Percentiles rank a stretch among this genome's conserved stretches.
Evolutionary conservation across 92 coral and sea anemone genomes (phyloP).

Genomic region (Actinernus sp.): DNA sequence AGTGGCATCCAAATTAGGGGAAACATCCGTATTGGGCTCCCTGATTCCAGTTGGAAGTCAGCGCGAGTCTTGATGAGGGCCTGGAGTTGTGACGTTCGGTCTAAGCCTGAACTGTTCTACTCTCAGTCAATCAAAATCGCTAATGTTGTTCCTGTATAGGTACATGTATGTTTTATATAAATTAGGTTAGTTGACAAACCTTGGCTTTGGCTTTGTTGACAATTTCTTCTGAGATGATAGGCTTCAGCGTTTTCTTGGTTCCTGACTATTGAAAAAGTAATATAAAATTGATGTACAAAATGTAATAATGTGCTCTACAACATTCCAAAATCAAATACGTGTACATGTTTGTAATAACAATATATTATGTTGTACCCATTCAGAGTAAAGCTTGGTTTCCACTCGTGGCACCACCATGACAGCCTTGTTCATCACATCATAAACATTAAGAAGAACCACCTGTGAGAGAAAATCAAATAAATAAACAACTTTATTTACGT

Average conservation of each 20-base stretch:
- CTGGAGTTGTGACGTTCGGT: no score
- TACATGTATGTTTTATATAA: no score
- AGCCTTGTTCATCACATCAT: slow-evolving; percentile 97
- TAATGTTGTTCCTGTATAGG: no score
- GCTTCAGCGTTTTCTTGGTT: slow-evolving; percentile 92
- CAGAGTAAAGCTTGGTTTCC: slow-evolving; percentile 97
- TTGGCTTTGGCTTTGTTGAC: slow-evolving; percentile 91
- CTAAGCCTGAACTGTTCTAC: not conserved
- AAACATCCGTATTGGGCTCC: no score
- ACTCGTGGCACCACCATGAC: slow-evolving; percentile 98
- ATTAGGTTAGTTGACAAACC: no score
- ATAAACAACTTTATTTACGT: no score
- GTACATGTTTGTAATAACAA: not conserved
- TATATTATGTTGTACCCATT: slow-evolving; percentile 75
- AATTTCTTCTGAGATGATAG: slow-evolving; percentile 95
- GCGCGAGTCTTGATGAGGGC: no score
- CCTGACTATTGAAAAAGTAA: slow-evolving; percentile 58
- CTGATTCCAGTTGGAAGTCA: no score
- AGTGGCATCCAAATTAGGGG: no score
- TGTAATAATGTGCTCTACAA: not conserved
- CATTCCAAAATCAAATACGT: slow-evolving; percentile 1
- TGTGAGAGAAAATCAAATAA: slow-evolving; percentile 13
- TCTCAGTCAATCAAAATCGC: no score
- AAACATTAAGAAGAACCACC: slow-evolving; percentile 95
- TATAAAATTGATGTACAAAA: not conserved